Conservation (phyloP, 2,888 invertebrate species). For the Polydrusus pterygomalis region DNA sequence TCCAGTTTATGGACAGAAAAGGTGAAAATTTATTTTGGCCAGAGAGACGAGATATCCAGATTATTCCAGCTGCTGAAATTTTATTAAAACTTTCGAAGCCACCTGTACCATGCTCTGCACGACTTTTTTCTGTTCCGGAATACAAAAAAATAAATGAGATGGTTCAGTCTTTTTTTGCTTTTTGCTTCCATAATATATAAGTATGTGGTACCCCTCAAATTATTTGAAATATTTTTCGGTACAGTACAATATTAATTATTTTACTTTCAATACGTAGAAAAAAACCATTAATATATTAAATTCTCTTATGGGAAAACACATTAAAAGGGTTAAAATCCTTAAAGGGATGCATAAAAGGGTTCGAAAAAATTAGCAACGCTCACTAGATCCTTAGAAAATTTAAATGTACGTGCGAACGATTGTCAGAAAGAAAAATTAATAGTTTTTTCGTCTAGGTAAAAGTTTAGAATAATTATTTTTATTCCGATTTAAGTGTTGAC, state of each 20-base stretch:
- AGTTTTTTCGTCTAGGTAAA: constrained; percentile 21
- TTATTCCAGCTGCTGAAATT: too few relatives aligned
- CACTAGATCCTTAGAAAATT: constrained; percentile 44
- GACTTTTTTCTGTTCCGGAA: too few relatives aligned
- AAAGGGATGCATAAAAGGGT: constrained; percentile 43
- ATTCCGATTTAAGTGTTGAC: constrained; percentile 7
- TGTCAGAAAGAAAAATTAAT: constrained; percentile 32
- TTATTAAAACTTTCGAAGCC: too few relatives aligned
- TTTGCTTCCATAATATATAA: too few relatives aligned
- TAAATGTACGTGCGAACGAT: constrained; percentile 14
- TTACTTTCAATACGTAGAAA: constrained; percentile 11
- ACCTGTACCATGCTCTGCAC: too few relatives aligned
- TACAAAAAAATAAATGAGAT: too few relatives aligned
- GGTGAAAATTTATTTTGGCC: too few relatives aligned
- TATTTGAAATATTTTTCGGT: constrained; percentile 24
- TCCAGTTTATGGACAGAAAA: too few relatives aligned
- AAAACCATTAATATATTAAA: constrained; percentile 40
- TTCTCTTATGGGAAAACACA: constrained; percentile 38
- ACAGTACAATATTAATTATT: constrained; percentile 36
- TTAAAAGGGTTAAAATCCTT: constrained; percentile 33
- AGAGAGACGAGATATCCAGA: too few relatives aligned
- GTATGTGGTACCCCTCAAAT: too few relatives aligned
- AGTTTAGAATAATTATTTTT: constrained; percentile 13
- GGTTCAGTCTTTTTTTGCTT: too few relatives aligned
- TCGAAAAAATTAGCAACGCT: constrained; percentile 49